Evolutionary conservation across 2,113 vertebrate species (phyloP), one percentile per base, ranked within the genome.

Genomic region (Salvelinus alpinus): DNA sequence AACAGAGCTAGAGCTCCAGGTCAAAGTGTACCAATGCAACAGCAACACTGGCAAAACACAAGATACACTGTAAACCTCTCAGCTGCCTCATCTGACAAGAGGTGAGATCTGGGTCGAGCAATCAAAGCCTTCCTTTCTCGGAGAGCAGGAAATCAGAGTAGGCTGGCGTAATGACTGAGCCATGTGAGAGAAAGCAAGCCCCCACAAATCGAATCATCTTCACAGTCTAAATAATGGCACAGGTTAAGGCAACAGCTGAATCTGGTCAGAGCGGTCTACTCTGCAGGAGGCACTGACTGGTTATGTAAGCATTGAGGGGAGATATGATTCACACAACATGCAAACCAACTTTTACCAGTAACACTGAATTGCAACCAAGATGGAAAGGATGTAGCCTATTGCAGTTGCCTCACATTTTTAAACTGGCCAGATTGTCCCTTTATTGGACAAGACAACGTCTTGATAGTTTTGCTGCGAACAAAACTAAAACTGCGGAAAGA

Each of bases 281-380:
- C 71, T 72, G 68, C 83, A 84, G 73, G 73, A 76, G 8, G 78
- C 60, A 76, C 69, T 78, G 47, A 24, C 54, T 72, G 73, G 51
- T 90, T 90, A 89, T 84, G 75, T 78, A 90, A 91, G 88, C 70
- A 5, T 9, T 16, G 65, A 75, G 71, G 70, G 34, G 31, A 5
- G 72, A 79, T 82, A 78, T 86, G 80, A 89, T 86, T 87, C 84
- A 88, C 78, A 64, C 75, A 78, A 82, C 67, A 80, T 81, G 79
- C 80, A 79, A 47, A 74, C 38, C 71, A 4, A 31, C 74, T 72
- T 48, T 20, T 70, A 73, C 64, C 71, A 75, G 78, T 74, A 70
- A 71, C 62, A 68, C 69, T 6, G 47, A 85, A 44, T 54, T 67
- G 59, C 13, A 68, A 68, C 13, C 48, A 54, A 48, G 6, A 18